Conservation (phyloP, 64 coral and sea anemone species). For the Stichodactyla mertensii region DNA sequence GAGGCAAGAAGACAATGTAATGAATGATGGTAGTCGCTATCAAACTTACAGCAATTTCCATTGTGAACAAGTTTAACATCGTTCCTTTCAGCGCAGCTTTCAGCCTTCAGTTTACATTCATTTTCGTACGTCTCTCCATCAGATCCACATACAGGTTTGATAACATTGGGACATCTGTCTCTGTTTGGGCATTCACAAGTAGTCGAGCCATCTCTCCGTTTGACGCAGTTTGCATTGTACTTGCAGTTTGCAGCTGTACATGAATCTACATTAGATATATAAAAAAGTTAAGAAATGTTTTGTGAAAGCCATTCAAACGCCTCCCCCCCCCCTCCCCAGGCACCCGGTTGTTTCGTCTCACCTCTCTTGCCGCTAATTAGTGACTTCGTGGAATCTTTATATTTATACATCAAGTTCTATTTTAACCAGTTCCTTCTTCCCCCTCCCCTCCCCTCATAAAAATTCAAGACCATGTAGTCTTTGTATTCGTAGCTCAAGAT, state of each 20-base stretch:
- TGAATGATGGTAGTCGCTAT: background rate
- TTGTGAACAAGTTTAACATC: conserved; percentile 34
- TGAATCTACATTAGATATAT: conserved; percentile 27
- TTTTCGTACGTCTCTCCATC: conserved; percentile 48
- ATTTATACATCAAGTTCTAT: too few species aligned
- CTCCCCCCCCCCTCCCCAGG: too few species aligned
- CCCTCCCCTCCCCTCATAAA: too few species aligned
- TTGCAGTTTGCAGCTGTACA: conserved; percentile 40
- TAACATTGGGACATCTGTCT: conserved; percentile 44
- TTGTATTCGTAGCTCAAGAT: too few species aligned
- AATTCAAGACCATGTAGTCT: too few species aligned
- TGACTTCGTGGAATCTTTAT: too few species aligned
- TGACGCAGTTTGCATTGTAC: conserved; percentile 32
- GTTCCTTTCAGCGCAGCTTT: conserved; percentile 19
- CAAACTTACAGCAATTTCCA: conserved; percentile 25
- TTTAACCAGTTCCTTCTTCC: too few species aligned
- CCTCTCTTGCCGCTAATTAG: too few species aligned
- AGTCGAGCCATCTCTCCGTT: conserved; percentile 41
- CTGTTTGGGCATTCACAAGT: conserved; percentile 31
- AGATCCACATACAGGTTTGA: conserved; percentile 51
- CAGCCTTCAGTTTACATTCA: conserved; percentile 47
- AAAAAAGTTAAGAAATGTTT: background rate
- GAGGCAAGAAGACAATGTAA: background rate
- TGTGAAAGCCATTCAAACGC: too few species aligned
- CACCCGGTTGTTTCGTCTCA: too few species aligned